A percentile compares a stretch with the other conserved stretches of the same genome.
Conservation (phyloP, 2,797 vertebrate species). For the Sphenopsis melanotis region DNA sequence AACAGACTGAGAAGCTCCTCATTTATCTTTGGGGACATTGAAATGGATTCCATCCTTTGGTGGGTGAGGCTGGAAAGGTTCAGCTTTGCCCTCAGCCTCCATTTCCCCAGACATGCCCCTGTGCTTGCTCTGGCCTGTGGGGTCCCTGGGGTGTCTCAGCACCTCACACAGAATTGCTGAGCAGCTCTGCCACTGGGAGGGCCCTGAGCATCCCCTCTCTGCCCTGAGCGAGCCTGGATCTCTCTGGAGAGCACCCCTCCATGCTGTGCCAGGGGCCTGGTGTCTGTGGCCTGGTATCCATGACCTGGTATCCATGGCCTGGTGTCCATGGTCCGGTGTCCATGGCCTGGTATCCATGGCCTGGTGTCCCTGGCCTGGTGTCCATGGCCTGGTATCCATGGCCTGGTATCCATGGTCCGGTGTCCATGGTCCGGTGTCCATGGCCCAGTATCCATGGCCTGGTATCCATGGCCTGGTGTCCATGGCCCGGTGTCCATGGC, state of each 20-base stretch:
- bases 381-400: too few relatives aligned
- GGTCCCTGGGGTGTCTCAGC: not conserved
- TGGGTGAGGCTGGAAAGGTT: not conserved
- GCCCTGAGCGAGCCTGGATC: accelerated
- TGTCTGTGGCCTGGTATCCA: too few relatives aligned
- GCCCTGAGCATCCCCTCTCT: not conserved
- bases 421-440: too few relatives aligned
- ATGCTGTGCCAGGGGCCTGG: accelerated
- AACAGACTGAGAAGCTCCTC: not conserved
- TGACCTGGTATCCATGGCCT: too few relatives aligned
- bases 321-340: too few relatives aligned
- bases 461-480: too few relatives aligned
- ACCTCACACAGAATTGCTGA: accelerated
- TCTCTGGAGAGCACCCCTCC: not conserved
- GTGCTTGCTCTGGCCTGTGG: accelerated
- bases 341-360: too few relatives aligned
- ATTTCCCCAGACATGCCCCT: accelerated
- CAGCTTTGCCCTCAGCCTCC: not conserved
- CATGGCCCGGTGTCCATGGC: too few relatives aligned
- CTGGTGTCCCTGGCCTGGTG: too few relatives aligned
- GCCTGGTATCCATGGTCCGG: too few relatives aligned
- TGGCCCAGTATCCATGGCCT: too few relatives aligned
- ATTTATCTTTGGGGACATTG: not conserved
- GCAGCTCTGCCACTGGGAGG: not conserved
- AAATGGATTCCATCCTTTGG: not conserved